Conservation (phyloP, 2,113 vertebrate genomes). For the Gobius niger region DNA sequence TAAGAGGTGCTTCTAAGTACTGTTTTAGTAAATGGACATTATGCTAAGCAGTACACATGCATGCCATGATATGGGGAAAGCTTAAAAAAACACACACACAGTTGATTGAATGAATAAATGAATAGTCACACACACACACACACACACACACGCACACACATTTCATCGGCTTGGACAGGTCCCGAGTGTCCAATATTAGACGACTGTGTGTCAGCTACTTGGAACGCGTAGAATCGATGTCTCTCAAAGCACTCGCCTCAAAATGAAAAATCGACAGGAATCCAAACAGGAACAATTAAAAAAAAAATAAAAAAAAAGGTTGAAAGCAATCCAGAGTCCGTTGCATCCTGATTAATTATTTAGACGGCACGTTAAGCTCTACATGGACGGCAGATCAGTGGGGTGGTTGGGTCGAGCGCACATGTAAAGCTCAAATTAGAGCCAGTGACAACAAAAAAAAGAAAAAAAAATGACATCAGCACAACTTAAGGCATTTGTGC, state of each 20-base stretch:
- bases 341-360: not conserved
- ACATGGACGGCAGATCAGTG: not conserved
- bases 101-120: too few species aligned
- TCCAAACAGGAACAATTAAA: not conserved
- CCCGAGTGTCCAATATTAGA: not conserved
- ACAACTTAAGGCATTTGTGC: conserved; percentile 9
- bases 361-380: not conserved
- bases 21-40: not conserved
- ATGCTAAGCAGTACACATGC: not conserved
- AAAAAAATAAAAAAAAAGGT: conserved; percentile 5
- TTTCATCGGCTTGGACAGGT: not conserved
- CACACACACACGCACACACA: too few species aligned
- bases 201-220: conserved; percentile 2
- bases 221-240: not conserved
- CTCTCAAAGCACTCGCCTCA: conserved; percentile 5
- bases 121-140: too few species aligned
- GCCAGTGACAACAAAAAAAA: not conserved
- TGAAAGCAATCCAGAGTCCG: conserved; percentile 6
- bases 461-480: not conserved
- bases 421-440: not conserved
- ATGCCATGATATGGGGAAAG: not conserved
- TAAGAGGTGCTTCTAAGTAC: not conserved
- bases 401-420: not conserved
- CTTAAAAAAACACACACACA: not conserved
- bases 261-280: conserved; percentile 1